Base-by-base conservation (phyloP, 1,140 invertebrate species). In the Drepana arcuata region DNA sequence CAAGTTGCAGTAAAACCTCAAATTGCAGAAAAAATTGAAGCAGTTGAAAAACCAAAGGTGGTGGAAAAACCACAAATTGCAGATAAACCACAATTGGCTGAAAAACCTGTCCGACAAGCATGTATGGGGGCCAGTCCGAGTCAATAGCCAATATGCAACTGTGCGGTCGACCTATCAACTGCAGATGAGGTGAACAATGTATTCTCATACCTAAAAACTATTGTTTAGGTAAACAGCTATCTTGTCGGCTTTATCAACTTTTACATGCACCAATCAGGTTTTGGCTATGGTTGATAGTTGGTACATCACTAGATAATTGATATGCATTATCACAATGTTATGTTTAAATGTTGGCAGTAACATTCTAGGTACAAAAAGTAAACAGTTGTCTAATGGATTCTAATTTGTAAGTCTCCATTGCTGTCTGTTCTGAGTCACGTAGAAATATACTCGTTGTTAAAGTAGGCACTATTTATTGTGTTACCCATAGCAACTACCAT, bases 201-300 rank as follows among this genome's bases (percentile, higher is more conserved):
- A 62, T 77, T 81, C 71, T 73, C 73, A 51, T 74, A 72, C 35
- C 47, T 68, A 57, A 82, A 74, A 65, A 66, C 68, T 44, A 56
- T 68, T 58, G 62, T 77, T 52, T 81, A n/a, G n/a, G n/a, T n/a
- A n/a, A n/a, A n/a, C n/a, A n/a, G n/a, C n/a, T n/a, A n/a, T n/a
- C n/a, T n/a, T n/a, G n/a, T n/a, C n/a, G n/a, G n/a, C n/a, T n/a
- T n/a, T n/a, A n/a, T n/a, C n/a, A n/a, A n/a, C n/a, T n/a, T n/a
- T n/a, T n/a, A n/a, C n/a, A n/a, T n/a, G n/a, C n/a, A n/a, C n/a
- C n/a, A n/a, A n/a, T n/a, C n/a, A n/a, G n/a, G n/a, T n/a, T n/a
- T n/a, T n/a, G n/a, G n/a, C n/a, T n/a, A n/a, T n/a, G n/a, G n/a
- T n/a, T n/a, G n/a, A n/a, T n/a, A n/a, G n/a, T n/a, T n/a, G n/a